phyloP scores from a whole-genome alignment of 2,113 vertebrate genomes.

The Tinamus guttatus region DNA sequence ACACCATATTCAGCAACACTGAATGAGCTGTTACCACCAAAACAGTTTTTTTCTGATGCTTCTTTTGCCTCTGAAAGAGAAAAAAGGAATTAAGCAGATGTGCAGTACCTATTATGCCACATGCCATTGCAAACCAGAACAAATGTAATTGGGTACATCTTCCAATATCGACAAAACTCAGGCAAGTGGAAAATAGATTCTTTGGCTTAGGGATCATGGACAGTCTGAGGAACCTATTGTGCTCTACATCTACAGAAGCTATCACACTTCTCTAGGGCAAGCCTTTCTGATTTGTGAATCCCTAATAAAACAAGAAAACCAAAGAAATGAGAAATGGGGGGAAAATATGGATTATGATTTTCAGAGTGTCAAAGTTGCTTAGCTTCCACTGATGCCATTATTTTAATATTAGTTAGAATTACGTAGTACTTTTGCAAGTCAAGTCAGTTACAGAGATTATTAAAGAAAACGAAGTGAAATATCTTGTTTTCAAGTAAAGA shows the following conservation, averaged over 20 bases:
- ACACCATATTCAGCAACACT: neutral
- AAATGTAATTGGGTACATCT: neutral
- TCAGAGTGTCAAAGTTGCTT: neutral
- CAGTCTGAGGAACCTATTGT: neutral
- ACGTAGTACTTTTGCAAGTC: neutral
- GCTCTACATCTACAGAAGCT: neutral
- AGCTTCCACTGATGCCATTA: neutral
- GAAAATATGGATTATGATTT: neutral
- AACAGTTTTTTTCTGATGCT: neutral
- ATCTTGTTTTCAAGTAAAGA: neutral
- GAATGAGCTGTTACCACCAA: neutral
- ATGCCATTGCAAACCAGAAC: neutral
- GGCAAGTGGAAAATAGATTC: neutral
- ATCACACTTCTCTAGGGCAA: neutral
- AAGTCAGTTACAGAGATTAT: neutral
- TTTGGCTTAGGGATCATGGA: neutral
- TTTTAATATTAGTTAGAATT: neutral
- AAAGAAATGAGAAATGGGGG: neutral
- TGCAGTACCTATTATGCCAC: neutral
- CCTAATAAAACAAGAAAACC: neutral
- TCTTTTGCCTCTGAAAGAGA: neutral
- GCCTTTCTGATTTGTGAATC: neutral
- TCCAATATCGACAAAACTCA: neutral
- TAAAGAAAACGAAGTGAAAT: neutral
- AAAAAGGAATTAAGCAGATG: constrained; percentile 41